Base-by-base conservation (phyloP, 2,797 vertebrate genomes). In the Myotis daubentonii region DNA sequence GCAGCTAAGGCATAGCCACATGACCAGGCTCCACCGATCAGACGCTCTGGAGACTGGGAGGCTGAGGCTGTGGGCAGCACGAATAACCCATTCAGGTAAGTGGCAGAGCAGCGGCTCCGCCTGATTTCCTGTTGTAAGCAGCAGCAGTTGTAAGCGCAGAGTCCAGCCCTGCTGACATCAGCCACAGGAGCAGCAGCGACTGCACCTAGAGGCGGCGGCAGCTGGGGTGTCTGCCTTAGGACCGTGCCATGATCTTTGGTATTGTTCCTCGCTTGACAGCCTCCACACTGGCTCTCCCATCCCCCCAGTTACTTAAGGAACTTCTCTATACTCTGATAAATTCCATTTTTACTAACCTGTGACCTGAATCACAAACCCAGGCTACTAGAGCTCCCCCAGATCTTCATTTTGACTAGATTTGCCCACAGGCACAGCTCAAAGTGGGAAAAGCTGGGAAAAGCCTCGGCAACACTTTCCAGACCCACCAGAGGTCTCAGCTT, bases 361-460 rank as follows among this genome's bases (percentile, higher is more conserved):
- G 71, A 28, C 79, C 62, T 86, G 33, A 95, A 51, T 66, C 53
- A 88, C 62, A 85, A 87, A 55, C 19, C 57, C 87, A 93, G 74
- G 66, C 66, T 71, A 41, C 72, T 78, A 53, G 4, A 78, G 38
- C 55, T 41, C 51, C 38, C 62, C 13, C 51, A 7, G 75, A 75
- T 82, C 87, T 71, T 89, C 78, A 15, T 70, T 53, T 83, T 71
- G 57, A 55, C 55, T 51, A 72, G 22, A 60, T 89, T 49, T 89
- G 20, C 51, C 38, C 80, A 71, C 12, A 62, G 60, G 53, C 85
- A 57, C 47, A 80, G 28, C 38, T 57, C 28, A 68, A 28, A 55
- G 9, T 70, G 36, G 17, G 51, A 22, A 78, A 44, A 66, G 38
- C 11, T 80, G 55, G 19, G 36, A 47, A 80, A 74, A 83, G 57